Conservation (phyloP, 2,797 vertebrate genomes). For the Cyprinodon diabolis region DNA sequence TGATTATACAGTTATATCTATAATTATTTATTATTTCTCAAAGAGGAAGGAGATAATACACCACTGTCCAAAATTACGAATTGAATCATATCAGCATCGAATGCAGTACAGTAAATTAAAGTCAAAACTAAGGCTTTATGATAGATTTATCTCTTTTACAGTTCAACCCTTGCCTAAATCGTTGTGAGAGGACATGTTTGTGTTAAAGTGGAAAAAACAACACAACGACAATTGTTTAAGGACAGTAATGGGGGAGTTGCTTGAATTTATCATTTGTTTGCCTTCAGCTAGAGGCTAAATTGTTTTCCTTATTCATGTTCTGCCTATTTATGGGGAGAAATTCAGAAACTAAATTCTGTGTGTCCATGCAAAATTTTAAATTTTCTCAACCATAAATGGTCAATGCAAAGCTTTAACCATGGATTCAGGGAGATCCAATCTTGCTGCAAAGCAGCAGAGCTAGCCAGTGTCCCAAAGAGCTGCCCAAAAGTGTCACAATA, state of each 20-base stretch:
- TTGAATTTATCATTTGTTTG: slow-evolving; percentile 1
- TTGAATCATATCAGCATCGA: slow-evolving; percentile 41
- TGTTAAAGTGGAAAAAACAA: slow-evolving; percentile 6
- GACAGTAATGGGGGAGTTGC: slow-evolving; percentile 4
- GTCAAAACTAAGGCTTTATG: slow-evolving; percentile 4
- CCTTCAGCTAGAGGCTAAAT: not conserved
- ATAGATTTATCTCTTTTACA: slow-evolving; percentile 4
- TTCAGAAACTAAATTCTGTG: too few species aligned
- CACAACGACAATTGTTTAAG: not conserved
- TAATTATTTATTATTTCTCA: slow-evolving; percentile 64
- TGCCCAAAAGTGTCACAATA: too few species aligned
- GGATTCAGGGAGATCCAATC: too few species aligned
- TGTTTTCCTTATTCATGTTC: not conserved
- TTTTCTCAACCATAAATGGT: too few species aligned
- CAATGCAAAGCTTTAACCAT: too few species aligned
- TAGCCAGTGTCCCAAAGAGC: too few species aligned
- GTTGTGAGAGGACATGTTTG: not conserved
- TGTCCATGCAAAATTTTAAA: too few species aligned
- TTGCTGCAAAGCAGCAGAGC: too few species aligned
- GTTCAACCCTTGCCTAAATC: not conserved
- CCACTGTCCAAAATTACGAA: slow-evolving; percentile 50
- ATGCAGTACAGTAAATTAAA: slow-evolving; percentile 16
- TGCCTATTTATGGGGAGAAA: not conserved
- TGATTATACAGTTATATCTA: slow-evolving; percentile 55
- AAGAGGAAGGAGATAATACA: slow-evolving; percentile 52